A percentile compares a stretch with the other conserved stretches of the same genome.
phyloP scores from a whole-genome alignment of 2,888 invertebrate species.

The Drosophila limbata region DNA sequence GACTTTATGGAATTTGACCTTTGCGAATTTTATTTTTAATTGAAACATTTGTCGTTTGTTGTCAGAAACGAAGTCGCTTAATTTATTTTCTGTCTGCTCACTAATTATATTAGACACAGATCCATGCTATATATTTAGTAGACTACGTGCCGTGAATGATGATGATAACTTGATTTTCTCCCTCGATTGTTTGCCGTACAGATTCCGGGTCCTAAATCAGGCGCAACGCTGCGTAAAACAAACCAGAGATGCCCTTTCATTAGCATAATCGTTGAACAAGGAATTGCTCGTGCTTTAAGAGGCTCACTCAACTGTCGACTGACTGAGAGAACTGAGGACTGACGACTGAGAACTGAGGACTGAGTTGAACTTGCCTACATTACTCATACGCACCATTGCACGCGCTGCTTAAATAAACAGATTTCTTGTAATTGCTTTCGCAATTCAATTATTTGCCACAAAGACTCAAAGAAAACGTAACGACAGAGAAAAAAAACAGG shows the following conservation, averaged over 20 bases:
- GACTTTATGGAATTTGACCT: constrained; percentile 6
- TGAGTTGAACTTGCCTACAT: constrained; percentile 30
- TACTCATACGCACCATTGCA: constrained; percentile 59
- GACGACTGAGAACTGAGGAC: background rate
- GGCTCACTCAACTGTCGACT: constrained; percentile 1
- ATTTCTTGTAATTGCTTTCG: constrained; percentile 72
- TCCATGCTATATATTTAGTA: constrained; percentile 39
- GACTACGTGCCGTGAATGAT: constrained; percentile 62
- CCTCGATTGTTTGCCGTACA: constrained; percentile 7
- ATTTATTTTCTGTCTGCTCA: constrained; percentile 24
- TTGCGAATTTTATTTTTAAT: constrained; percentile 55
- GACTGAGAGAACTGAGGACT: background rate
- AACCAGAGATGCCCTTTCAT: constrained; percentile 63
- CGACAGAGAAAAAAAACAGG: constrained; percentile 3
- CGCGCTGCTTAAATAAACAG: constrained; percentile 65
- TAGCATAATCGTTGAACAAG: constrained; percentile 67
- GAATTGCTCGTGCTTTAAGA: constrained; percentile 49
- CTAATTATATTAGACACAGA: constrained; percentile 66
- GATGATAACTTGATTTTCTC: background rate
- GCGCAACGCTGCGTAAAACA: constrained; percentile 46
- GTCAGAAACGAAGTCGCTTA: constrained; percentile 10
- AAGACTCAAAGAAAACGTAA: constrained; percentile 36
- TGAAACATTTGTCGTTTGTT: constrained; percentile 61
- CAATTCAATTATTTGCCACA: constrained; percentile 68
- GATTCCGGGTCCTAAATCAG: constrained; percentile 30